Evolutionary conservation across 2,888 invertebrate species (phyloP).

Genomic region (Periphyllus acericola): DNA sequence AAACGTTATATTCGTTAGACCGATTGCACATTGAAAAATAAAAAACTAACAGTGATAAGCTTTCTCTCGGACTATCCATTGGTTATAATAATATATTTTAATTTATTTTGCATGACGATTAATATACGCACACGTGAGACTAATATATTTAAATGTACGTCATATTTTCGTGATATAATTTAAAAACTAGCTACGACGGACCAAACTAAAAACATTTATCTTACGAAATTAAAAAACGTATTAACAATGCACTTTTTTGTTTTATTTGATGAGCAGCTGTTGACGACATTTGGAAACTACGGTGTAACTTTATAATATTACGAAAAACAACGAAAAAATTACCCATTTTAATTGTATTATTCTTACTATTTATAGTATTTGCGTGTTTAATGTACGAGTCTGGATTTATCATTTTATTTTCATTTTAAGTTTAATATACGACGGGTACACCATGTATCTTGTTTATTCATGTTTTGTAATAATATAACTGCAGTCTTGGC

Average conservation of each 20-base stretch:
- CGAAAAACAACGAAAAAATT: neutral
- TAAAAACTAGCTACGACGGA: neutral
- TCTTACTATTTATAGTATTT: neutral
- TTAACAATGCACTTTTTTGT: neutral
- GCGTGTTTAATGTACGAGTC: neutral
- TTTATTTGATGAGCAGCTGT: neutral
- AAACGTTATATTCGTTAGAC: neutral
- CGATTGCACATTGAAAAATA: neutral
- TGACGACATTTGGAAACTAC: neutral
- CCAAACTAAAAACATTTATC: neutral
- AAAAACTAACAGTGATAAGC: neutral
- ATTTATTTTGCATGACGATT: neutral
- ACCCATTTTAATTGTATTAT: neutral
- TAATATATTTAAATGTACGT: neutral
- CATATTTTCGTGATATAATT: neutral
- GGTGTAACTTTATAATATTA: neutral
- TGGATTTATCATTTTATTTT: neutral
- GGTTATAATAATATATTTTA: neutral
- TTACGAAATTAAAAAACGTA: neutral
- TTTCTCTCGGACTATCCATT: neutral
- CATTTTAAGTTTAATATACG: neutral
- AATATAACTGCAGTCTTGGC: neutral
- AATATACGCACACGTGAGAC: neutral
- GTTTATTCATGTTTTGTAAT: constrained; percentile 4
- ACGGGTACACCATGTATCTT: neutral